Conservation (phyloP, 2,888 invertebrate species). For the Plagodis pulveraria region DNA sequence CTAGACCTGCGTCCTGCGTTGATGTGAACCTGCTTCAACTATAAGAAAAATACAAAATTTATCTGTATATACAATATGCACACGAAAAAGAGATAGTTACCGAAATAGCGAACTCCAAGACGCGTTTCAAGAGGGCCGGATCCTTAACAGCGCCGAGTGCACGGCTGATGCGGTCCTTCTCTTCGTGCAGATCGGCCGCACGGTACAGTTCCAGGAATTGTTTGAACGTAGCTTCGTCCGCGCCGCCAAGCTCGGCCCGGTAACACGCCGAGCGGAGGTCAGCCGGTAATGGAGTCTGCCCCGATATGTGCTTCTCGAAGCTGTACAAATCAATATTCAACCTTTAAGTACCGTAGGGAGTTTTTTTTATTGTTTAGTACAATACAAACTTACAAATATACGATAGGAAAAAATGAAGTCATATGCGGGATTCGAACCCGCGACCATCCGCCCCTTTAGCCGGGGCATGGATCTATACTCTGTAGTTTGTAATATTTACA, state of each 20-base stretch:
- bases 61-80: no score
- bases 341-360: no score
- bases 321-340: slow-evolving; percentile 46
- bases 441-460: no score
- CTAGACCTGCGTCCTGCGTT: no score
- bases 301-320: slow-evolving; percentile 88
- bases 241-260: slow-evolving; percentile 90
- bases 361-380: no score
- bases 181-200: slow-evolving; percentile 95
- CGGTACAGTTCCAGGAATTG: slow-evolving; percentile 92
- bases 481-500: no score
- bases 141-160: slow-evolving; percentile 93
- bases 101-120: slow-evolving; percentile 92
- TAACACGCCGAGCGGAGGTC: slow-evolving; percentile 95
- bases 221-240: slow-evolving; percentile 89
- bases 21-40: no score
- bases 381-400: no score
- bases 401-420: no score
- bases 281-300: slow-evolving; percentile 88
- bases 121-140: slow-evolving; percentile 88
- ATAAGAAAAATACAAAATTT: no score
- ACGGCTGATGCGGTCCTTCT: slow-evolving; percentile 95
- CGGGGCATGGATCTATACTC: no score
- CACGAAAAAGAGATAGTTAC: slow-evolving; percentile 79
- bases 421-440: no score